Conservation (phyloP, 2,797 vertebrate species). For the Rhyacichthys aspro region DNA sequence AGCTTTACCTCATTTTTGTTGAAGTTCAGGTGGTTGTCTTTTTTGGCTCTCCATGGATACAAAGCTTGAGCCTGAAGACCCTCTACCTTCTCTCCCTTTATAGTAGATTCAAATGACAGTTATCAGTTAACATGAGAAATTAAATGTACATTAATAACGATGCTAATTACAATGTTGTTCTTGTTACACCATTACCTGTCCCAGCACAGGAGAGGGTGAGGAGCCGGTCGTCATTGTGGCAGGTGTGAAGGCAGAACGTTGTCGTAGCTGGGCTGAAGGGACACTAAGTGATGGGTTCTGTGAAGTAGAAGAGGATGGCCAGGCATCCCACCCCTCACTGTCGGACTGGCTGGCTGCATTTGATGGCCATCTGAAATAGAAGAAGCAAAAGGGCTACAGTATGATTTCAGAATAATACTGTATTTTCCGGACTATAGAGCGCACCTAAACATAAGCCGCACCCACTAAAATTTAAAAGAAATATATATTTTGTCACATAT, state of each 20-base stretch:
- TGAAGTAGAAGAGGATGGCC: conserved; percentile 87
- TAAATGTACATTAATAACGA: not conserved
- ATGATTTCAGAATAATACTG: no score
- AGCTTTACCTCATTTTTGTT: conserved; percentile 91
- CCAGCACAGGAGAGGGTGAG: conserved; percentile 94
- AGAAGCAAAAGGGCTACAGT: no score
- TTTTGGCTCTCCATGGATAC: conserved; percentile 98
- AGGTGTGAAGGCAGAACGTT: conserved; percentile 96
- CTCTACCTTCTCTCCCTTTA: conserved; percentile 96
- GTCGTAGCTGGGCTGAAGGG: conserved; percentile 90
- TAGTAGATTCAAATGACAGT: not conserved
- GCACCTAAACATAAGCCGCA: no score
- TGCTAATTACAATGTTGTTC: not conserved
- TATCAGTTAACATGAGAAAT: not conserved
- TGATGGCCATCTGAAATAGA: conserved; percentile 88
- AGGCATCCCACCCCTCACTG: conserved; percentile 93
- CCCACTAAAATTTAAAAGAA: no score
- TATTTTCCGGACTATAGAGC: no score
- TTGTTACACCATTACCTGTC: conserved; percentile 82
- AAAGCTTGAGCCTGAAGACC: conserved; percentile 96
- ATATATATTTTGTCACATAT: no score
- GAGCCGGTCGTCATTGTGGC: conserved; percentile 93
- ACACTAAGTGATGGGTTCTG: conserved; percentile 92
- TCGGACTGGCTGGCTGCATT: conserved; percentile 86
- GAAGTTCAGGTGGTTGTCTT: conserved; percentile 99